Evolutionary conservation across 1,140 invertebrate species (phyloP).

Genomic region (Neuroterus valhalla): DNA sequence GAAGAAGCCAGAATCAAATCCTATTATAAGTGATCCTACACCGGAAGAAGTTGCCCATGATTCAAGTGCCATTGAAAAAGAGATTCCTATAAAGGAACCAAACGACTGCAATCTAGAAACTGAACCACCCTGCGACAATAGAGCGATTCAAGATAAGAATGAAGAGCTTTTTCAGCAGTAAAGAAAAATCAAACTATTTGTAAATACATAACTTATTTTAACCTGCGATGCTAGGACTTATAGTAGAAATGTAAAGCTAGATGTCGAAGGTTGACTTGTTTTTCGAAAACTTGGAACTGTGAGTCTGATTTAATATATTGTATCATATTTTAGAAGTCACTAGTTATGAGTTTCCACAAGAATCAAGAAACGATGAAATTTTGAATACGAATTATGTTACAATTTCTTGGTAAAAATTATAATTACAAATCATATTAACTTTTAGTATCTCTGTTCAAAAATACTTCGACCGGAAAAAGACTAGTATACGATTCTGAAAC

Average conservation of each 20-base stretch:
- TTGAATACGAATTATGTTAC: neutral
- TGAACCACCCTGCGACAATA: neutral
- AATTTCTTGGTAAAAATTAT: no score
- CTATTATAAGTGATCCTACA: neutral
- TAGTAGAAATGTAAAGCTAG: neutral
- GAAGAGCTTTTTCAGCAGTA: slow-evolving; percentile 25
- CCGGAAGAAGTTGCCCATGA: neutral
- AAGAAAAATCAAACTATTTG: neutral
- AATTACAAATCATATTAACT: no score
- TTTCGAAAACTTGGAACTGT: neutral
- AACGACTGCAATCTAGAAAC: neutral
- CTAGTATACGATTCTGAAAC: no score
- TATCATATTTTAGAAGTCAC: neutral
- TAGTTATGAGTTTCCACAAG: neutral
- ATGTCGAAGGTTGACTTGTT: no score
- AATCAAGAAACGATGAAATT: neutral
- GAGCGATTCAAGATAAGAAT: slow-evolving; percentile 8
- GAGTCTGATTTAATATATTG: slow-evolving; percentile 2
- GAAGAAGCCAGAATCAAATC: slow-evolving; percentile 58
- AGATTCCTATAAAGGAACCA: neutral
- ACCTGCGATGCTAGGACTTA: neutral
- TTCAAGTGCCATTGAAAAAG: neutral
- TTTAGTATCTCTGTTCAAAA: no score
- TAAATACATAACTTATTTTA: slow-evolving; percentile 23
- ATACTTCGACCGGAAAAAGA: no score